Evolutionary conservation across 2,113 vertebrate species (phyloP).

Genomic region (Crotalus horridus): DNA sequence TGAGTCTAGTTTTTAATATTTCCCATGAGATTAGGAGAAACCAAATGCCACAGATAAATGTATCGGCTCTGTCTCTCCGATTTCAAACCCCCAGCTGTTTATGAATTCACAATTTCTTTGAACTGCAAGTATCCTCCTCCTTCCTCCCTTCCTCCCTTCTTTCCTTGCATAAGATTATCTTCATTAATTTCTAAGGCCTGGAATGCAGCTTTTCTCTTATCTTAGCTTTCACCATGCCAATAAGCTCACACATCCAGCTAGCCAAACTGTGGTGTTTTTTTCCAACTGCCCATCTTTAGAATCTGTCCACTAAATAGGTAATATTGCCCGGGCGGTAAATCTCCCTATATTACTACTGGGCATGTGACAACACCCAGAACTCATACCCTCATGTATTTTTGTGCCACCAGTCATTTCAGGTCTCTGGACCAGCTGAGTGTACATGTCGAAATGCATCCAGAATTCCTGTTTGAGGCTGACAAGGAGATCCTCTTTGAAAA

Average conservation of each 20-base stretch:
- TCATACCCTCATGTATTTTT: neutral
- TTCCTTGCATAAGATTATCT: neutral
- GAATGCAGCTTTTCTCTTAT: neutral
- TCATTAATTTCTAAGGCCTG: neutral
- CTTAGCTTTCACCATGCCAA: neutral
- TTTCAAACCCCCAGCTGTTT: neutral
- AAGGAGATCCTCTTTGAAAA: neutral
- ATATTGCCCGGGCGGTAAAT: neutral
- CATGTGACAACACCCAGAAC: no score
- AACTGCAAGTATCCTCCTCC: neutral
- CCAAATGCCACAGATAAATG: conserved; percentile 34
- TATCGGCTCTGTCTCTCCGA: conserved; percentile 36
- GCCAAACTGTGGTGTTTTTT: neutral
- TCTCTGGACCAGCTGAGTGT: no score
- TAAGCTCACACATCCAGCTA: neutral
- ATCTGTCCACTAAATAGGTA: neutral
- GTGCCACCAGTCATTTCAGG: neutral
- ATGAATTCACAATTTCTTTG: neutral
- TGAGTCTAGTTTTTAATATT: conserved; percentile 18
- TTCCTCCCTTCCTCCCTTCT: neutral
- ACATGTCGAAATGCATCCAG: neutral
- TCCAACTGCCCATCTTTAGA: neutral
- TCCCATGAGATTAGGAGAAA: conserved; percentile 33
- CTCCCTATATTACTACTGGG: neutral
- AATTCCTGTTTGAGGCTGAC: neutral